Base-by-base conservation (phyloP, 2,113 vertebrate species). In the Chunga burmeisteri region DNA sequence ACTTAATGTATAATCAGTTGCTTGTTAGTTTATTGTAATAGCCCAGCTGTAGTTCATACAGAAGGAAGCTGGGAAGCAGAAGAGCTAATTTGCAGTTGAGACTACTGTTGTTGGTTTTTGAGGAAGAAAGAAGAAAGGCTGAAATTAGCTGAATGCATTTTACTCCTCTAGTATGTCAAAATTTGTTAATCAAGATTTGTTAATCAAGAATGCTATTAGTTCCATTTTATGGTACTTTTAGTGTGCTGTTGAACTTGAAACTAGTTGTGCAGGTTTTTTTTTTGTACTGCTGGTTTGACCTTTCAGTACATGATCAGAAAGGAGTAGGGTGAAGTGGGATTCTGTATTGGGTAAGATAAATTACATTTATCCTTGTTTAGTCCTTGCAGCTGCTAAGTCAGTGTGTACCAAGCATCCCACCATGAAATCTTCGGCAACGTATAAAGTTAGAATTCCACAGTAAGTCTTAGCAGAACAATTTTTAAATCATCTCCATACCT, bases 1-100 rank as follows among this genome's bases (percentile, higher is more conserved):
- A 75, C 53, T 96, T 96, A 85, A 80, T 89, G 26, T 87, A n/a
- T 91, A 85, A 91, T 96, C 81, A 61, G 78, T 84, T 83, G 56
- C 62, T 96, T 90, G 67, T 84, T 94, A 56, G 88, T 81, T 94
- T 92, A 71, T 73, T 87, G 93, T 81, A 84, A 52, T 61, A 88
- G 52, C 56, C 77, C 53, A 89, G 94, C 86, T 91, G 81, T 81
- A 83, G 47, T 38, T 91, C 53, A 7, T 53, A 40, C 40, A 91
- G 81, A 46, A 65, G 77, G 73, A 91, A 93, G 59, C 59, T 63
- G 25, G 77, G 90, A 77, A 83, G 53, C 73, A 92, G 63, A 66
- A 81, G 52, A 86, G 62, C 75, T 74, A 19, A 75, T 92, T 75
- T 95, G 36, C 40, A 92, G 11, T 49, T 89, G 26, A 73, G 68